Conservation (phyloP, 30 jellyfish, hydroid and myxozoan genomes). For the Cassiopea andromeda region DNA sequence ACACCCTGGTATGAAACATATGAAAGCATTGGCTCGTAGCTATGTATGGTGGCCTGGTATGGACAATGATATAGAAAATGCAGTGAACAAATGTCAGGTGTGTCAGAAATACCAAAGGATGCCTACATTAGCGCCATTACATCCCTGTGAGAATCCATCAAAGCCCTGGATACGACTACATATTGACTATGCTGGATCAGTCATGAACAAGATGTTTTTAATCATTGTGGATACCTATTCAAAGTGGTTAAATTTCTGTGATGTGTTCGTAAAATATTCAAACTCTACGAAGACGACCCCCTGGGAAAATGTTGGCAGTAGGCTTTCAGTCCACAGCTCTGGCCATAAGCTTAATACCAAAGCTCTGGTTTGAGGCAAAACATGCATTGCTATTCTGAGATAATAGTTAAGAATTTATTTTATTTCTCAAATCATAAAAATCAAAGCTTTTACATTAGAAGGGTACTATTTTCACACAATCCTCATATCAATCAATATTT, state of each 20-base stretch:
- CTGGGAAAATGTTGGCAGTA: too few relatives aligned
- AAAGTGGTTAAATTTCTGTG: constrained; percentile 3
- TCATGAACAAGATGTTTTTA: constrained; percentile 52
- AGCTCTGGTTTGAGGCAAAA: too few relatives aligned
- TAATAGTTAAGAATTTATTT: too few relatives aligned
- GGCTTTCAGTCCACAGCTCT: too few relatives aligned
- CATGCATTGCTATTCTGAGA: too few relatives aligned
- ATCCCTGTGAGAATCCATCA: constrained; percentile 59
- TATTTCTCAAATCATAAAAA: too few relatives aligned
- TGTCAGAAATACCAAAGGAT: constrained; percentile 59
- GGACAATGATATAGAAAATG: constrained; percentile 45
- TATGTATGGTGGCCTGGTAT: constrained; percentile 74
- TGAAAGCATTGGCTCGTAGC: constrained; percentile 68
- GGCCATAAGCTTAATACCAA: too few relatives aligned
- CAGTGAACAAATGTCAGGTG: constrained; percentile 21
- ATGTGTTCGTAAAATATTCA: too few relatives aligned
- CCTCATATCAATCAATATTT: too few relatives aligned
- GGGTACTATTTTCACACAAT: too few relatives aligned
- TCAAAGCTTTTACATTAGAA: too few relatives aligned
- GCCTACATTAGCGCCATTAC: constrained; percentile 46
- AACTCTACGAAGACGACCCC: too few relatives aligned
- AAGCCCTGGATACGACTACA: constrained; percentile 69
- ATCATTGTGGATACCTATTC: constrained; percentile 56
- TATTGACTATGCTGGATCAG: constrained; percentile 67
- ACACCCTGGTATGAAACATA: constrained; percentile 54